Conservation (phyloP, 2,113 vertebrate species). For the Spea multiplicata region DNA sequence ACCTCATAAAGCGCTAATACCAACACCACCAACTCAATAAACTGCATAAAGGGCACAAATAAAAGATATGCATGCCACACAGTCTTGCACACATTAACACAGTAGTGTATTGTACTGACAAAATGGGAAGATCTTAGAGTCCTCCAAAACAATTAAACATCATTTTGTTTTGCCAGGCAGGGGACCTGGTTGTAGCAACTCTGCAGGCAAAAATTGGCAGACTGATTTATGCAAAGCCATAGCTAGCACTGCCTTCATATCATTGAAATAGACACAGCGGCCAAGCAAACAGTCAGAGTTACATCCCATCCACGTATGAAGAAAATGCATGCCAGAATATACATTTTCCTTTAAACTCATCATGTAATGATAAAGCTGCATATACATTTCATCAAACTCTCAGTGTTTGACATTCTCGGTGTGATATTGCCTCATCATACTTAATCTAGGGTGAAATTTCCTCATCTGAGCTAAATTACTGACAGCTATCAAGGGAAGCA, state of each 20-base stretch:
- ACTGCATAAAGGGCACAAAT: constrained; percentile 36
- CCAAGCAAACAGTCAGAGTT: constrained; percentile 30
- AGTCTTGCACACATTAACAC: constrained; percentile 5
- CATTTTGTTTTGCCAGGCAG: constrained; percentile 40
- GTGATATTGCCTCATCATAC: constrained; percentile 99
- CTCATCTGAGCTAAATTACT: constrained; percentile 99
- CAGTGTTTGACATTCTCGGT: constrained; percentile 88
- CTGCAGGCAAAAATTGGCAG: constrained; percentile 40
- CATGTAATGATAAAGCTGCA: constrained; percentile 80
- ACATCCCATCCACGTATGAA: constrained; percentile 27
- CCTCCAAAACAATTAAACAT: constrained; percentile 28
- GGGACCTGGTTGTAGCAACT: constrained; percentile 44
- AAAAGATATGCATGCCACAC: constrained; percentile 37
- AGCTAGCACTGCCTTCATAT: constrained; percentile 15
- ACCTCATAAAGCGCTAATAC: constrained; percentile 35
- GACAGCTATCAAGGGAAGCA: constrained; percentile 96
- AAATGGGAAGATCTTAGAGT: constrained; percentile 15
- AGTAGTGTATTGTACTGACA: constrained; percentile 43
- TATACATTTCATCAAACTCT: constrained; percentile 90
- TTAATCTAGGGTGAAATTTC: constrained; percentile 99
- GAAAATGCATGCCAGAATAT: constrained; percentile 45
- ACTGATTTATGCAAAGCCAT: constrained; percentile 31
- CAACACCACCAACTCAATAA: constrained; percentile 23
- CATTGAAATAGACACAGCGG: constrained; percentile 12
- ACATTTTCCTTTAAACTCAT: constrained; percentile 79